Evolutionary conservation across 2,888 invertebrate species (phyloP).

Genomic region (Drosophila acutilabella): DNA sequence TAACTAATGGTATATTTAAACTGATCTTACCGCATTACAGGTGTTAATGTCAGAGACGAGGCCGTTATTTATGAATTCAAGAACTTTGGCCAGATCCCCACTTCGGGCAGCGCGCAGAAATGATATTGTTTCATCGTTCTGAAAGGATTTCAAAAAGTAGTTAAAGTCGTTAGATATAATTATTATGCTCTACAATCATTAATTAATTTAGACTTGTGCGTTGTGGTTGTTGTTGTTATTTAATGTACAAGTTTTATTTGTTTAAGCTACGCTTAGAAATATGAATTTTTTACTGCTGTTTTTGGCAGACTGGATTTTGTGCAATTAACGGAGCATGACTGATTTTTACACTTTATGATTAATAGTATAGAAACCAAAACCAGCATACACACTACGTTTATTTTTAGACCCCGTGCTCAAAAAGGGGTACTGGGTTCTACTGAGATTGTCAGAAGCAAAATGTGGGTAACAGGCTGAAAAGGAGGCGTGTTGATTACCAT

Average conservation of each 20-base stretch:
- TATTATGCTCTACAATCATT: no score
- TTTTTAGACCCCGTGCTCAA: not conserved
- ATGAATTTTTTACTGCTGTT: not conserved
- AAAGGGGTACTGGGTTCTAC: not conserved
- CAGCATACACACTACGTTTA: no score
- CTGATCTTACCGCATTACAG: conserved; percentile 95
- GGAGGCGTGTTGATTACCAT: no score
- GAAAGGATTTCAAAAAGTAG: conserved; percentile 3
- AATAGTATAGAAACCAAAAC: no score
- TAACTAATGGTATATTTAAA: not conserved
- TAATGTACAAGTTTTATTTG: no score
- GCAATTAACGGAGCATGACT: not conserved
- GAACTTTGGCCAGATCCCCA: conserved; percentile 97
- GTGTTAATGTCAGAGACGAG: conserved; percentile 98
- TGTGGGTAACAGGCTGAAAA: not conserved
- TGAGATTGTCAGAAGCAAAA: not conserved
- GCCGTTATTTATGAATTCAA: conserved; percentile 94
- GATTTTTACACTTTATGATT: not conserved
- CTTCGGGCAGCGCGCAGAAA: conserved; percentile 98
- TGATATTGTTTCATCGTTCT: conserved; percentile 96
- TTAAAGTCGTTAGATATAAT: not conserved
- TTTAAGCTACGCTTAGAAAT: not conserved
- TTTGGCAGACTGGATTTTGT: no score
- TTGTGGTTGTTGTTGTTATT: no score
- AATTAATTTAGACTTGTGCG: no score